Conservation (phyloP, 2,888 invertebrate genomes). For the Emesis furor region DNA sequence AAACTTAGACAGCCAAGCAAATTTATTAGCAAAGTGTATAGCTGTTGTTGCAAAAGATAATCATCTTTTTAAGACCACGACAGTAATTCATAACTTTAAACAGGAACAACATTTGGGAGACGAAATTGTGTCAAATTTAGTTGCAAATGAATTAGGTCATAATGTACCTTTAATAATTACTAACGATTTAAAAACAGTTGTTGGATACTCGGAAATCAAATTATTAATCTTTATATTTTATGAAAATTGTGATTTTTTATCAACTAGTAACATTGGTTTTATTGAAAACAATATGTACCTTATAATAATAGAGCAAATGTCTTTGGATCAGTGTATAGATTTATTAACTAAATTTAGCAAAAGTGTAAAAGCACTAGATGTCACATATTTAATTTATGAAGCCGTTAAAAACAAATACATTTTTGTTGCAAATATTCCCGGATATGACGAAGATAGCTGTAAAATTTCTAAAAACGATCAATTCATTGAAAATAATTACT, state of each 20-base stretch:
- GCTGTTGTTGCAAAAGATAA: neutral
- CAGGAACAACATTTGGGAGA: neutral
- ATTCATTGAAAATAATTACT: constrained; percentile 77
- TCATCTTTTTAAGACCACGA: constrained; percentile 25
- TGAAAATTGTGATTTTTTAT: constrained; percentile 38
- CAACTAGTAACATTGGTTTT: constrained; percentile 17
- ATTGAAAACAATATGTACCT: constrained; percentile 40
- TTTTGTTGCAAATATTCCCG: constrained; percentile 78
- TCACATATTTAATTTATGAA: constrained; percentile 78
- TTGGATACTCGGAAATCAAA: constrained; percentile 44
- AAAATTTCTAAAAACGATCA: constrained; percentile 61
- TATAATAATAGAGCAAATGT: constrained; percentile 36
- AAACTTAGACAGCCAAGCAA: too few species aligned
- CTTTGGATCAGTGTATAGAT: constrained; percentile 28
- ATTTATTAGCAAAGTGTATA: too few species aligned
- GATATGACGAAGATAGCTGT: constrained; percentile 79
- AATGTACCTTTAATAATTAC: constrained; percentile 52
- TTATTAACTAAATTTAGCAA: constrained; percentile 71
- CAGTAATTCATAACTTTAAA: constrained; percentile 23
- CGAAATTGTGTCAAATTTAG: neutral
- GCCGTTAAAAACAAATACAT: constrained; percentile 47
- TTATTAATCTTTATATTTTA: constrained; percentile 36
- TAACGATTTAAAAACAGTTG: constrained; percentile 38
- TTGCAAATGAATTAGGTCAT: constrained; percentile 23
- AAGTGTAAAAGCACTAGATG: constrained; percentile 75